These are phyloP conservation scores for Leptothorax acervorum DNA, from an alignment of 2,888 invertebrate genomes.

Conservation along the genomic window DNA sequence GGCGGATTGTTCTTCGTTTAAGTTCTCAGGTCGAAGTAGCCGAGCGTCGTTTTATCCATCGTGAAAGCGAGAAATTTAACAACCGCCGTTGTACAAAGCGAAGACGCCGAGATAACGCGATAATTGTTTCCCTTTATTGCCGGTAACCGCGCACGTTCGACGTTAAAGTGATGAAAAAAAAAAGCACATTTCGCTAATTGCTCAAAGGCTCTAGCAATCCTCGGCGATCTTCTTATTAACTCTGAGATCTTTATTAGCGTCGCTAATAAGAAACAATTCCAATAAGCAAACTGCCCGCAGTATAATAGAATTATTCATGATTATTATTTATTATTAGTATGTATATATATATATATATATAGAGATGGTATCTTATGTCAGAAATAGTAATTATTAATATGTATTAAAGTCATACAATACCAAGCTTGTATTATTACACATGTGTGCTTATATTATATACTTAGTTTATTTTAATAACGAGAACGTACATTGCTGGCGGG, in stretches of 20 bases:
- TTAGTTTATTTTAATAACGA: too few species aligned
- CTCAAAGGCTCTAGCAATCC: not conserved
- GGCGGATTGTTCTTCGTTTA: constrained; percentile 55
- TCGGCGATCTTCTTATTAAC: constrained; percentile 7
- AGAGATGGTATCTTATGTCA: too few species aligned
- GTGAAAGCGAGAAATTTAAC: constrained; percentile 52
- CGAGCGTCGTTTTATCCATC: constrained; percentile 44
- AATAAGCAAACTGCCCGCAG: too few species aligned
- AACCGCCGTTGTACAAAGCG: constrained; percentile 38
- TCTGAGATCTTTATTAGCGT: not conserved
- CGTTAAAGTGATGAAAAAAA: constrained; percentile 33
- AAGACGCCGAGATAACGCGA: constrained; percentile 45
- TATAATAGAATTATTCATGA: too few species aligned
- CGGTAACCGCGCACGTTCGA: constrained; percentile 18
- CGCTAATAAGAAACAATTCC: too few species aligned
- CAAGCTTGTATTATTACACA: too few species aligned
- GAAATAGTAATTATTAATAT: too few species aligned
- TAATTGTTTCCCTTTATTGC: constrained; percentile 40
- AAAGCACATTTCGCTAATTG: constrained; percentile 5
- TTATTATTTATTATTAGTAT: too few species aligned
- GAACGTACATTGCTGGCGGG: too few species aligned
- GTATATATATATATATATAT: too few species aligned
- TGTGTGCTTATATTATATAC: too few species aligned
- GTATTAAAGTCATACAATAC: too few species aligned
- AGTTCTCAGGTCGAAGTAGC: constrained; percentile 53